phyloP scores from a whole-genome alignment of 2,888 invertebrate species.

The Eupithecia inturbata region DNA sequence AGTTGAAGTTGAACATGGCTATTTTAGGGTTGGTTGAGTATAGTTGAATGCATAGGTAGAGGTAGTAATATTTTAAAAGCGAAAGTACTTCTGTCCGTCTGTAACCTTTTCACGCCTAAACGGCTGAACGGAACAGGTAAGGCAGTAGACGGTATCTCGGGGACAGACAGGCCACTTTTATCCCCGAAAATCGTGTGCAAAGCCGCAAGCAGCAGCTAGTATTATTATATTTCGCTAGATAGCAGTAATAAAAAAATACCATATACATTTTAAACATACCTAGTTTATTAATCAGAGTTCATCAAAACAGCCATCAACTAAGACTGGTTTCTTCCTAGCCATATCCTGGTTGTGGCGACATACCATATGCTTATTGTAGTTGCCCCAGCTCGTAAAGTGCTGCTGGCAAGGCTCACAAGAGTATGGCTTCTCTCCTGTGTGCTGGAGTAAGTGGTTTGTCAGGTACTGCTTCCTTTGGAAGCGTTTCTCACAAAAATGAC shows the following conservation, averaged over 20 bases:
- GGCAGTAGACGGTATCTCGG: too few relatives aligned
- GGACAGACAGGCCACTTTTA: too few relatives aligned
- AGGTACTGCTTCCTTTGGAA: slow-evolving; percentile 78
- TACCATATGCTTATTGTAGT: slow-evolving; percentile 91
- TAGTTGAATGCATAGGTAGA: too few relatives aligned
- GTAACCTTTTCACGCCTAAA: too few relatives aligned
- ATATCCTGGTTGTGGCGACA: slow-evolving; percentile 85
- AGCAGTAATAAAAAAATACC: neutral
- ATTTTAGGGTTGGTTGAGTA: too few relatives aligned
- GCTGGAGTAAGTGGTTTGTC: slow-evolving; percentile 68
- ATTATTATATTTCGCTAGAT: too few relatives aligned
- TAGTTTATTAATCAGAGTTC: slow-evolving; percentile 5
- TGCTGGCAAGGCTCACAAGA: slow-evolving; percentile 86
- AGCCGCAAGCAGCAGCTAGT: too few relatives aligned
- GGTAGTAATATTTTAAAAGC: too few relatives aligned
- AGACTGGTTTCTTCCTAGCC: slow-evolving; percentile 59
- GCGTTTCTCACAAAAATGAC: slow-evolving; percentile 87
- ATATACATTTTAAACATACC: neutral
- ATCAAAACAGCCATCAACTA: slow-evolving; percentile 12
- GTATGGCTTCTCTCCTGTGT: slow-evolving; percentile 87
- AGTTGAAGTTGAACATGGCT: too few relatives aligned
- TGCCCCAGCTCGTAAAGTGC: slow-evolving; percentile 90
- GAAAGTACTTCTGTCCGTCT: too few relatives aligned
- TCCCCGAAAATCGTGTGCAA: too few relatives aligned
- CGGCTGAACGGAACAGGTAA: too few relatives aligned